Percentiles rank a stretch among this genome's conserved stretches.
phyloP scores from a whole-genome alignment of 2,888 invertebrate genomes.

The Diaphora mendica region DNA sequence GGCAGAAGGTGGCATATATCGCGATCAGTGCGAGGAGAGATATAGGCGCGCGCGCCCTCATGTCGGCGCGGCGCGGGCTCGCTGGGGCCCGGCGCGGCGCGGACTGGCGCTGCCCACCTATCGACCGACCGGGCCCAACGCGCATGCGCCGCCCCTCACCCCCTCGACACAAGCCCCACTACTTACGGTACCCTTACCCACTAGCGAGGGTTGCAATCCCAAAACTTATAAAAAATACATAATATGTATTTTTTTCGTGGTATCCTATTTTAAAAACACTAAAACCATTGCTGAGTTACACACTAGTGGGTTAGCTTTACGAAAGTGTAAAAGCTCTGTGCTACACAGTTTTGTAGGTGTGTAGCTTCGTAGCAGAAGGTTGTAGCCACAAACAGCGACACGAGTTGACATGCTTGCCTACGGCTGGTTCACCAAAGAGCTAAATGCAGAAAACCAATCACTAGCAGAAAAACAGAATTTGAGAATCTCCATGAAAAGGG shows the following conservation, averaged over 20 bases:
- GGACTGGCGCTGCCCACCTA: slow-evolving; percentile 61
- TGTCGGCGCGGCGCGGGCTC: slow-evolving; percentile 80
- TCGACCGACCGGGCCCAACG: slow-evolving; percentile 52
- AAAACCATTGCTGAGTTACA: too few species aligned
- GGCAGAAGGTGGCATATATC: slow-evolving; percentile 67
- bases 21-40: slow-evolving; percentile 70
- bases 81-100: slow-evolving; percentile 67
- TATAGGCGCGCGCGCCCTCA: slow-evolving; percentile 78
- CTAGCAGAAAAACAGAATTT: too few species aligned
- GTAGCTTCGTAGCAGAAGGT: neutral
- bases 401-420: too few species aligned
- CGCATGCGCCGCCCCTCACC: slow-evolving; percentile 40
- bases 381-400: neutral
- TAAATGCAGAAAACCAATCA: too few species aligned
- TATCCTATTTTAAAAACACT: too few species aligned
- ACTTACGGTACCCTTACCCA: slow-evolving; percentile 22
- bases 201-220: slow-evolving; percentile 36
- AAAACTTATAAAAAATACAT: slow-evolving; percentile 21
- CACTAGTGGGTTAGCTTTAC: neutral
- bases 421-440: neutral
- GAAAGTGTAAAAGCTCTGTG: neutral
- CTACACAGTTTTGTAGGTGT: neutral
- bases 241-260: neutral
- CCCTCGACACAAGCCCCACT: neutral
- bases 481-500: too few species aligned